Base-by-base conservation (phyloP, 2,797 vertebrate genomes). In the Avahi laniger region DNA sequence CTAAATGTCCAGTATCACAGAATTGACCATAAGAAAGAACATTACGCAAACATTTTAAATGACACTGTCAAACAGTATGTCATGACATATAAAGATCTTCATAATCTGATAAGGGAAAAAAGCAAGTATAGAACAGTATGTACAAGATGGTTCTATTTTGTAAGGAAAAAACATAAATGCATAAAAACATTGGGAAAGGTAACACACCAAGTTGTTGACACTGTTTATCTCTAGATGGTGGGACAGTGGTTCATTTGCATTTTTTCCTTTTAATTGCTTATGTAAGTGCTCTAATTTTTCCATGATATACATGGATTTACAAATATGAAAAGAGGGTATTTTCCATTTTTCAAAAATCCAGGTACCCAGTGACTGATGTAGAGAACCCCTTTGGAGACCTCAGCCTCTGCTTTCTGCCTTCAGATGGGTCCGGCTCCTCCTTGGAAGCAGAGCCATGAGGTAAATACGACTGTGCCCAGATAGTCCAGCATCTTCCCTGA, bases 301-400 rank as follows among this genome's bases (percentile, higher is more conserved):
- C 57, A n/a, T 28, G 13, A 91, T 30, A 35, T 35, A 59, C 14
- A 14, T 52, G 11, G 7, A 69, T 65, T 82, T 57, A 18, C 63
- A 69, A 82, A 50, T 38, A 75, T 24, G 46, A 61, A 72, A 92
- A 73, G 46, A 46, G 20, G 26, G 0, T 22, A 35, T 13, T 82
- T 93, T 93, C 91, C 46, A 59, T 48, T 93, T 85, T 87, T 76
- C 35, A 38, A 72, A 88, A 78, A 95, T 43, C 50, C 38, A 26
- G 33, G 20, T 63, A 33, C 5, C 1, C 57, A 30, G 63, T 6
- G 43, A 48, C 90, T 35, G 24, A 57, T 12, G 78, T 17, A 24
- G 22, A 93, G 33, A 48, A 54, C 1, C 22, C 59, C 57, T 89
- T 7, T 26, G 48, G 63, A 11, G 30, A 41, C 2, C 38, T 46